Percentiles rank a stretch among this genome's conserved stretches.
Conservation (phyloP, 2,797 vertebrate species). For the Girardinus metallicus region DNA sequence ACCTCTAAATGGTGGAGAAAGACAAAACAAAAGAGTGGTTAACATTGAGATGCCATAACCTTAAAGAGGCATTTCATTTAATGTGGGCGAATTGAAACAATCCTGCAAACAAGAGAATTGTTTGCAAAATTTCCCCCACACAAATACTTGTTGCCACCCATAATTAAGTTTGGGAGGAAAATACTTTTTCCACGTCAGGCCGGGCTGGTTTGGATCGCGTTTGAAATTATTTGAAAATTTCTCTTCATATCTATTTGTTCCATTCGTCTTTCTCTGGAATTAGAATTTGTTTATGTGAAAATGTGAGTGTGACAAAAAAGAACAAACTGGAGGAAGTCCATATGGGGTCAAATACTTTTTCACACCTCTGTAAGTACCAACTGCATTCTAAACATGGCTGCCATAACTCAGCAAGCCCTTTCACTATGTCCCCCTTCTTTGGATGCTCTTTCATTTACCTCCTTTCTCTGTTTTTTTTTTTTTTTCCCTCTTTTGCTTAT, state of each 20-base stretch:
- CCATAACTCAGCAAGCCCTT: slow-evolving; percentile 62
- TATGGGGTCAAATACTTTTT: background rate
- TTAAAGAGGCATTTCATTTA: background rate
- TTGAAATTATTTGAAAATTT: background rate
- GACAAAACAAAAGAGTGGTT: background rate
- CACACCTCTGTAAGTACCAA: slow-evolving; percentile 30
- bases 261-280: background rate
- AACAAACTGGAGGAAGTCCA: background rate
- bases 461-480: slow-evolving; percentile 36
- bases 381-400: slow-evolving; percentile 65
- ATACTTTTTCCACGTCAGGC: background rate
- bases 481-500: slow-evolving; percentile 35
- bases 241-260: background rate
- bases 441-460: slow-evolving; percentile 54
- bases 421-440: slow-evolving; percentile 51
- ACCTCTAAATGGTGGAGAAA: background rate
- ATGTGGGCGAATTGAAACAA: background rate
- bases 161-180: background rate
- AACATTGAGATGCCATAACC: background rate
- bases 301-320: background rate
- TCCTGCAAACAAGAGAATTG: too few relatives aligned
- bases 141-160: background rate
- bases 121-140: background rate
- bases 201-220: background rate
- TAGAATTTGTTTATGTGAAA: slow-evolving; percentile 1